phyloP scores from a whole-genome alignment of 2,113 vertebrate species.

The mouse (Mus musculus) region GRCm39 chr12:98034501-98035000 shows the following conservation, averaged over 20 bases:
- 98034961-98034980: constrained; percentile 50
- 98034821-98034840: constrained; percentile 72
- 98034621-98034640: constrained; percentile 81
- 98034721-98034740: constrained; percentile 86
- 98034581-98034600: constrained; percentile 70
- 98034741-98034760: constrained; percentile 85
- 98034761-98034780: constrained; percentile 76
- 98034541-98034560: too few species aligned
- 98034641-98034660: constrained; percentile 84
- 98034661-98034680: constrained; percentile 85
- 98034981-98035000: constrained; percentile 70
- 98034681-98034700: constrained; percentile 85
- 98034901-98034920: constrained; percentile 25
- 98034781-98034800: constrained; percentile 74
- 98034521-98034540: too few species aligned
- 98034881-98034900: not conserved
- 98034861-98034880: constrained; percentile 45
- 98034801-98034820: constrained; percentile 78
- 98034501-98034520: too few species aligned
- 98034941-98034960: constrained; percentile 60
- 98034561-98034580: constrained; percentile 72
- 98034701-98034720: constrained; percentile 85
- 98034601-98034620: constrained; percentile 80
- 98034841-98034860: constrained; percentile 74
- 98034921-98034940: constrained; percentile 58